Base-by-base conservation (phyloP, 2,888 invertebrate species). In the Microdon myrmicae region DNA sequence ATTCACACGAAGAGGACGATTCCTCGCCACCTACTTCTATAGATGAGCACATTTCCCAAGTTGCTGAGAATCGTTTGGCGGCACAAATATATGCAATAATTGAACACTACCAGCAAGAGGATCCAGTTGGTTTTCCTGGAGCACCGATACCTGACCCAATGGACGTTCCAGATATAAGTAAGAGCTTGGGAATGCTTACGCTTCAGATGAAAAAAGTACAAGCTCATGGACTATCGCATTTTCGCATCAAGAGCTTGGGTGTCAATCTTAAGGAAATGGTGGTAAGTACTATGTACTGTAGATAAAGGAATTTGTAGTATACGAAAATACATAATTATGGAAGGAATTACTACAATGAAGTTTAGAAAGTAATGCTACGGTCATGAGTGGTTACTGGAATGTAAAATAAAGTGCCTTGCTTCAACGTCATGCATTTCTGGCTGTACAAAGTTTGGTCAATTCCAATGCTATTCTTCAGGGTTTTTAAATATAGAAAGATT, bases 111-210 rank as follows among this genome's bases (percentile, higher is more conserved):
- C 90, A 92, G 76, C 86, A 91, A 72, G 83, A 86, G 9, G 89
- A 92, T 76, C 92, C 92, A 0, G 81, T 90, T 3, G 92, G 92
- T 4, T 74, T 93, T n/a, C 93, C 93, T 0, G 89, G 89, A 0
- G 87, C 86, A 0, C 85, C 88, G 1, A 84, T 94, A 41, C 90
- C 90, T 0, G 93, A 94, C 74, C 94, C 94, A 0, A 86, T 91
- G 81, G 80, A 83, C 1, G 87, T 93, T 14, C 92, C 92, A 0
- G 87, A 90, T 68, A 86, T 90, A 80, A 86, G 84, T 47, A 87
- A 90, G 70, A 86, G 87, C 2, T 83, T 92, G 67, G 86, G 87
- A 0, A 82, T 87, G 45, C 85, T 86, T 20, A 87, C 84, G 5
- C 84, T 94, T 75, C 82, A 85, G 69, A 90, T 94, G 77, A 86